Evolutionary conservation across 2,797 vertebrate genomes (phyloP).

Genomic region (Phrynocephalus guinanensis): DNA sequence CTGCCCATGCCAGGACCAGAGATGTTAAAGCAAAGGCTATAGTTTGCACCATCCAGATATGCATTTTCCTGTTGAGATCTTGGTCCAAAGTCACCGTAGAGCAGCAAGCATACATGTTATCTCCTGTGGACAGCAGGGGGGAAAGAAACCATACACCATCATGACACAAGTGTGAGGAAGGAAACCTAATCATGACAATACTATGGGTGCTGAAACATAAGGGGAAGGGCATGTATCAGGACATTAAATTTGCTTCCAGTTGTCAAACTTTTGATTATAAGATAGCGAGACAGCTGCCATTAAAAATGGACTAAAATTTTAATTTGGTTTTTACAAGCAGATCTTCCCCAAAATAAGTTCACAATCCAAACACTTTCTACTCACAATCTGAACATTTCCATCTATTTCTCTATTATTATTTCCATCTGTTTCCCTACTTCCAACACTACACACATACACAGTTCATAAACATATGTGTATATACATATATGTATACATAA

Average conservation of each 20-base stretch:
- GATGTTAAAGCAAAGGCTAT: slow-evolving; percentile 94
- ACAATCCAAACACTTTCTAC: slow-evolving; percentile 49
- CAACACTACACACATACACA: neutral
- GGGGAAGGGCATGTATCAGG: neutral
- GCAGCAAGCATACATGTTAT: slow-evolving; percentile 83
- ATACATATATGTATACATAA: too few species aligned
- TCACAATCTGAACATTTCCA: slow-evolving; percentile 56
- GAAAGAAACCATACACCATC: slow-evolving; percentile 76
- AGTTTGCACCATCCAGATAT: slow-evolving; percentile 97
- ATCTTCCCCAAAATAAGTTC: slow-evolving; percentile 59
- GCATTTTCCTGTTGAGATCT: slow-evolving; percentile 90
- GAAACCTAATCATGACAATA: slow-evolving; percentile 53
- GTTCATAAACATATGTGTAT: slow-evolving; percentile 74
- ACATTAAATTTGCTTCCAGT: neutral
- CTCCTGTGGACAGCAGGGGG: slow-evolving; percentile 80
- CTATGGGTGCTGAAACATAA: slow-evolving; percentile 37
- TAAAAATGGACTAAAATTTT: neutral
- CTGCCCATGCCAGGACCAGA: slow-evolving; percentile 89
- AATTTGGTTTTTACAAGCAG: slow-evolving; percentile 21
- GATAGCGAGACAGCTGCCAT: slow-evolving; percentile 52
- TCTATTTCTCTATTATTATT: slow-evolving; percentile 19
- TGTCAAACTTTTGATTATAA: slow-evolving; percentile 58
- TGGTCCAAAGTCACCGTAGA: slow-evolving; percentile 85
- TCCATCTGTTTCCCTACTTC: slow-evolving; percentile 49
- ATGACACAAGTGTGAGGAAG: slow-evolving; percentile 45